Percentiles rank a stretch among this genome's conserved stretches.
Evolutionary conservation across 2,113 vertebrate genomes (phyloP).

Genomic region (Lepus europaeus): DNA sequence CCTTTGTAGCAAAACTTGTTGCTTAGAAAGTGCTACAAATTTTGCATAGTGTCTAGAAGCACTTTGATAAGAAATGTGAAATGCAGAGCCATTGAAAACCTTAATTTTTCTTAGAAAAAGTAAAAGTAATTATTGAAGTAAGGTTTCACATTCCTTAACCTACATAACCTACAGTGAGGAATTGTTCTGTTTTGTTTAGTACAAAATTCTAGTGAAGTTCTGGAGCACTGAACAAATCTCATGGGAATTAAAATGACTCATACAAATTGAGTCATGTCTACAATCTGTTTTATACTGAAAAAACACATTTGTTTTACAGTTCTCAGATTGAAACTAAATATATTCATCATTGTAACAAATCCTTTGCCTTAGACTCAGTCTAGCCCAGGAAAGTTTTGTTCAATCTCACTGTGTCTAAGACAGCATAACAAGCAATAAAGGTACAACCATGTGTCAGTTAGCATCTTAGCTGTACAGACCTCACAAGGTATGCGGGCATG

Average conservation of each 20-base stretch:
- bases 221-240: background rate
- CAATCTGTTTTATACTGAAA: background rate
- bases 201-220: background rate
- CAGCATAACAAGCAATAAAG: background rate
- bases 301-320: background rate
- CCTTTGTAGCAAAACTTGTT: background rate
- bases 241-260: background rate
- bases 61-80: background rate
- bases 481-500: background rate
- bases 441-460: background rate
- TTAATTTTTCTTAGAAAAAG: slow-evolving; percentile 7
- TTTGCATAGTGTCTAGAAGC: background rate
- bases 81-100: background rate
- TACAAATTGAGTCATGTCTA: background rate
- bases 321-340: background rate
- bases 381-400: slow-evolving; percentile 1
- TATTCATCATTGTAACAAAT: background rate
- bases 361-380: background rate
- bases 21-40: background rate
- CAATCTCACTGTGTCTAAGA: background rate
- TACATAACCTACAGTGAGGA: background rate
- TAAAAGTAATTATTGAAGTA: background rate
- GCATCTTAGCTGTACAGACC: too few species aligned
- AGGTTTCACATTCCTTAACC: background rate
- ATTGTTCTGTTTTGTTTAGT: background rate